A percentile compares a stretch with the other conserved stretches of the same genome.
Evolutionary conservation across 2,113 vertebrate genomes (phyloP).

Genomic region (Cottus gobio): DNA sequence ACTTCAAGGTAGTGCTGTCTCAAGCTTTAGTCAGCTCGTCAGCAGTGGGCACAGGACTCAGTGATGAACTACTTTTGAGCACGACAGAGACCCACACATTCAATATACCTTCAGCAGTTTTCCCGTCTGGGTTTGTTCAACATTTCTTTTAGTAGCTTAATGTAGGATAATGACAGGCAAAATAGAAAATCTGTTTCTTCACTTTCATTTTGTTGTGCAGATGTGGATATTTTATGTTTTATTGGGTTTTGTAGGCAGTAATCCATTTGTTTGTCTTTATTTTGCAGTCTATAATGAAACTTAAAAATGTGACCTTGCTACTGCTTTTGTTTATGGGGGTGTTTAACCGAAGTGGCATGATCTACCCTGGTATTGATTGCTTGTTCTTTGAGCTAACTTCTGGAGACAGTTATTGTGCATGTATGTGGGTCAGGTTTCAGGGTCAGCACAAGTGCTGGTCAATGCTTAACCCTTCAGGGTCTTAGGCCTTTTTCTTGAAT

Average conservation of each 20-base stretch:
- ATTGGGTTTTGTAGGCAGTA: slow-evolving; percentile 7
- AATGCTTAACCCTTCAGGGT: not conserved
- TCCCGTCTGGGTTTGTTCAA: slow-evolving; percentile 47
- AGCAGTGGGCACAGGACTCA: slow-evolving; percentile 57
- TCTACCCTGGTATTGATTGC: slow-evolving; percentile 27
- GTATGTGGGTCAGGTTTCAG: not conserved
- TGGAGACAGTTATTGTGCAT: not conserved
- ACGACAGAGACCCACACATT: slow-evolving; percentile 62
- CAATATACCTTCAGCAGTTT: slow-evolving; percentile 65
- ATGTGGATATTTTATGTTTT: slow-evolving; percentile 23
- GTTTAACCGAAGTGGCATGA: slow-evolving; percentile 1
- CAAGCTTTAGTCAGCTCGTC: slow-evolving; percentile 57
- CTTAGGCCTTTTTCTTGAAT: no score
- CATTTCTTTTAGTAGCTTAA: slow-evolving; percentile 37
- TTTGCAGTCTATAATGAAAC: slow-evolving; percentile 31
- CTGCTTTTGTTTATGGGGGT: slow-evolving; percentile 13
- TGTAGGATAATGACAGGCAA: slow-evolving; percentile 22
- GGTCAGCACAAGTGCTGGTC: not conserved
- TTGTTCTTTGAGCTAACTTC: slow-evolving; percentile 31
- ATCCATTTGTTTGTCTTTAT: slow-evolving; percentile 27
- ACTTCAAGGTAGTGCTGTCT: slow-evolving; percentile 69
- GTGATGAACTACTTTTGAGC: slow-evolving; percentile 69
- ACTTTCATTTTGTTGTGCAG: slow-evolving; percentile 47
- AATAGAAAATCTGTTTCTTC: slow-evolving; percentile 38
- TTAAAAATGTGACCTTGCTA: slow-evolving; percentile 8